Percentiles rank a stretch among this genome's conserved stretches.
These are phyloP conservation scores for Geopemphigus sp. DNA, from an alignment of 1,140 invertebrate genomes.

Conservation along the genomic window DNA sequence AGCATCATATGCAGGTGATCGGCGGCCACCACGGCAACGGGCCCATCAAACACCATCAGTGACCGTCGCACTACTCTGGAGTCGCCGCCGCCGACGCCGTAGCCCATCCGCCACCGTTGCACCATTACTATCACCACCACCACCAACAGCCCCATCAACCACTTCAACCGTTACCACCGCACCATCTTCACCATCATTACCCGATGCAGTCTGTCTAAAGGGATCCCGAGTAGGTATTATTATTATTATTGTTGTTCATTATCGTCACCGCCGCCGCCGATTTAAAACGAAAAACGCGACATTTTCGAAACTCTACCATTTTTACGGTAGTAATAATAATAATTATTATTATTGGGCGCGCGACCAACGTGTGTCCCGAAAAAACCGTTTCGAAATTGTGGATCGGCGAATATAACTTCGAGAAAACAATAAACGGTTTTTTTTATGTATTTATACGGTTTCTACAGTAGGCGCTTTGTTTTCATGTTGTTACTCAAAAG, in stretches of 20 bases:
- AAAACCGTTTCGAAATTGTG: too few species aligned
- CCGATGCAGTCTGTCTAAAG: constrained; percentile 48
- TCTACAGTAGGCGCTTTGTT: background rate
- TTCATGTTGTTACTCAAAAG: background rate
- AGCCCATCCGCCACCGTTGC: constrained; percentile 53
- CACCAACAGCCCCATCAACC: too few species aligned
- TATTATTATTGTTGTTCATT: too few species aligned
- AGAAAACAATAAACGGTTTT: too few species aligned
- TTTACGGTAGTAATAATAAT: too few species aligned
- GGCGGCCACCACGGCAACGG: constrained; percentile 67
- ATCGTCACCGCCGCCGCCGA: too few species aligned
- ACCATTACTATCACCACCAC: constrained; percentile 47
- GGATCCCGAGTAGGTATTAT: background rate
- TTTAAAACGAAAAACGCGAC: too few species aligned
- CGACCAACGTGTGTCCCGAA: too few species aligned
- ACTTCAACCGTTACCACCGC: constrained; percentile 34
- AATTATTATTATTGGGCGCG: too few species aligned
- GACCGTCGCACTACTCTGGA: constrained; percentile 80
- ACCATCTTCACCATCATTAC: constrained; percentile 52
- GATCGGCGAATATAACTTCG: too few species aligned
- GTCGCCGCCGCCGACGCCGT: constrained; percentile 65
- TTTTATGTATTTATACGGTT: too few species aligned
- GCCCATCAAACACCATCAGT: constrained; percentile 80
- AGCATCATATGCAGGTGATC: constrained; percentile 62
- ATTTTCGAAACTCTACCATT: too few species aligned